Conservation (phyloP, 2,797 vertebrate species). For the Acanthurus lineatus region DNA sequence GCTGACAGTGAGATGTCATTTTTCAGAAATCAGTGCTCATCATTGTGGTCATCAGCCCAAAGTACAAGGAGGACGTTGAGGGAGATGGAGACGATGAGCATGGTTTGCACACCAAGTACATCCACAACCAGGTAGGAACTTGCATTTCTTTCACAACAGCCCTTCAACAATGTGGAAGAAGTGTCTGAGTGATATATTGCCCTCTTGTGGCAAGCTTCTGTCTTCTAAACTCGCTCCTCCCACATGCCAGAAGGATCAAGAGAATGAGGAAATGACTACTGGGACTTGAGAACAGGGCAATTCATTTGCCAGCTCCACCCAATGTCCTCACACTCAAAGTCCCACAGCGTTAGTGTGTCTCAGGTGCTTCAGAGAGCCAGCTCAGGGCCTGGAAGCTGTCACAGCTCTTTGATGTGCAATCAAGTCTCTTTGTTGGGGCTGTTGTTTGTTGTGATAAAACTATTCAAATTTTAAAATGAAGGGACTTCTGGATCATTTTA, state of each 20-base stretch:
- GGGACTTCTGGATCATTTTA: background rate
- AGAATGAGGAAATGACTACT: constrained; percentile 25
- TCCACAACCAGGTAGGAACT: constrained; percentile 92
- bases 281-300: background rate
- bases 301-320: background rate
- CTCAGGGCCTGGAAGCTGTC: background rate
- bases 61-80: constrained; percentile 95
- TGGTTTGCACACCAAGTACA: constrained; percentile 97
- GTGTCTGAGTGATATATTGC: constrained; percentile 4
- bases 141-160: accelerated
- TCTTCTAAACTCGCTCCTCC: background rate
- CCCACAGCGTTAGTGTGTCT: constrained; percentile 12
- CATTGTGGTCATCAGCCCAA: constrained; percentile 96
- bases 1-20: constrained; percentile 23
- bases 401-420: background rate
- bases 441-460: background rate
- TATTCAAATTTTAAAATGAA: background rate
- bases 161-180: background rate
- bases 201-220: constrained; percentile 18
- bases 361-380: background rate
- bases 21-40: constrained; percentile 95
- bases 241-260: background rate
- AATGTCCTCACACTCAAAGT: background rate
- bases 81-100: constrained; percentile 92
- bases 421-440: background rate